phyloP scores from a whole-genome alignment of 2,888 invertebrate genomes.

The Onchidella celtica region DNA sequence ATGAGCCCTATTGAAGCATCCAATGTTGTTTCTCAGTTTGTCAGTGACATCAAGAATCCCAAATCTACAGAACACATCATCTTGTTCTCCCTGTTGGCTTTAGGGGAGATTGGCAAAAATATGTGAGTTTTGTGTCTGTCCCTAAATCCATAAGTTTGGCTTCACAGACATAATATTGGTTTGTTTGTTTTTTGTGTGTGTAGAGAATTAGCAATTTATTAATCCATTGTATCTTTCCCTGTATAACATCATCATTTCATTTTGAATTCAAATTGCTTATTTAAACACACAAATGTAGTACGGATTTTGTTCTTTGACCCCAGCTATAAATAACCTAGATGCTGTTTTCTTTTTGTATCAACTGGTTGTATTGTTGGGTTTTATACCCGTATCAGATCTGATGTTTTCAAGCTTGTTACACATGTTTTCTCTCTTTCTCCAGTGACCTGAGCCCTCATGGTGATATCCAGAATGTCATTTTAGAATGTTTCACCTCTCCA shows the following conservation, averaged over 20 bases:
- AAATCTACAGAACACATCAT: constrained; percentile 84
- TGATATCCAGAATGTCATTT: constrained; percentile 81
- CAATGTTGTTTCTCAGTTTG: constrained; percentile 81
- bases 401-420: too few relatives aligned
- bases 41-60: constrained; percentile 79
- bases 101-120: constrained; percentile 95
- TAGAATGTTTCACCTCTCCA: constrained; percentile 92
- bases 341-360: too few relatives aligned
- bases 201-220: neutral
- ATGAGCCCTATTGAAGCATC: constrained; percentile 88
- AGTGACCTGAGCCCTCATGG: constrained; percentile 78
- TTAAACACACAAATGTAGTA: too few relatives aligned
- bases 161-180: too few relatives aligned
- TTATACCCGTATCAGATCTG: too few relatives aligned
- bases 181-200: too few relatives aligned
- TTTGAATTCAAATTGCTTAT: neutral
- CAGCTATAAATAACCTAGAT: too few relatives aligned
- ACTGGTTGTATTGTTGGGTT: too few relatives aligned
- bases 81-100: constrained; percentile 94
- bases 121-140: constrained; percentile 39
- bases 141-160: too few relatives aligned
- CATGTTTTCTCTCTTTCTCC: constrained; percentile 51
- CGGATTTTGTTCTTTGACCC: too few relatives aligned
- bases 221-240: neutral
- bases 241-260: neutral